Evolutionary conservation across 2,797 vertebrate genomes (phyloP).

Genomic region (Falco cherrug): DNA sequence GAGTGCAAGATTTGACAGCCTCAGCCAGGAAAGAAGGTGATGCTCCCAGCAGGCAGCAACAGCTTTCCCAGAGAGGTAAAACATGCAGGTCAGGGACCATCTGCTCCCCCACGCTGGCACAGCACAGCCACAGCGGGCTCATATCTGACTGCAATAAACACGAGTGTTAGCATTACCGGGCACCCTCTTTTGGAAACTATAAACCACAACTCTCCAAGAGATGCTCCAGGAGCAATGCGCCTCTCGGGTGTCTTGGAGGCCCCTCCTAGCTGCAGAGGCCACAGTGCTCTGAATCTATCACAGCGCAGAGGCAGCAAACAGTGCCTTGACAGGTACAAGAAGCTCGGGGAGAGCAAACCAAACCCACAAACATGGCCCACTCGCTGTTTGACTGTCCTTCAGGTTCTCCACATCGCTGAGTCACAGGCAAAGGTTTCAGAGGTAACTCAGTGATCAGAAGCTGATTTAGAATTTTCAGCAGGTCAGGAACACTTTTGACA

Average conservation of each 20-base stretch:
- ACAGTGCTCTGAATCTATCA: neutral
- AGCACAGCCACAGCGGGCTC: neutral
- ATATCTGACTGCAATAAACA: neutral
- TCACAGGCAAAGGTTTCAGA: neutral
- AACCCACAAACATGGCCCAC: neutral
- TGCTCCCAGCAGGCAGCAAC: neutral
- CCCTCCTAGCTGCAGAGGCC: neutral
- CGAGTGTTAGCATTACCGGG: neutral
- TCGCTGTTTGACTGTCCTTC: neutral
- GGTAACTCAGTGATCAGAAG: neutral
- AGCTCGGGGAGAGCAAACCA: neutral
- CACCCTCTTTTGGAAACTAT: neutral
- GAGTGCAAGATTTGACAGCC: neutral
- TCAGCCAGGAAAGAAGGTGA: neutral
- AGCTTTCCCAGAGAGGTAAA: neutral
- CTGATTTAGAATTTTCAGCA: neutral
- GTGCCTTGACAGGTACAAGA: neutral
- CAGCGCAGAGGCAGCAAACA: neutral
- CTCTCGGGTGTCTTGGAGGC: neutral
- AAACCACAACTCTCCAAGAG: neutral
- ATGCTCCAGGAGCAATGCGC: neutral
- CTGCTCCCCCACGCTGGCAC: neutral
- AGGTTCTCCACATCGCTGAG: neutral
- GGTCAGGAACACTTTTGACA: neutral
- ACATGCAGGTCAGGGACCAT: neutral